A percentile compares a stretch with the other conserved stretches of the same genome.
Conservation (phyloP, 2,113 vertebrate genomes). For the Illadopsis cleaveri region DNA sequence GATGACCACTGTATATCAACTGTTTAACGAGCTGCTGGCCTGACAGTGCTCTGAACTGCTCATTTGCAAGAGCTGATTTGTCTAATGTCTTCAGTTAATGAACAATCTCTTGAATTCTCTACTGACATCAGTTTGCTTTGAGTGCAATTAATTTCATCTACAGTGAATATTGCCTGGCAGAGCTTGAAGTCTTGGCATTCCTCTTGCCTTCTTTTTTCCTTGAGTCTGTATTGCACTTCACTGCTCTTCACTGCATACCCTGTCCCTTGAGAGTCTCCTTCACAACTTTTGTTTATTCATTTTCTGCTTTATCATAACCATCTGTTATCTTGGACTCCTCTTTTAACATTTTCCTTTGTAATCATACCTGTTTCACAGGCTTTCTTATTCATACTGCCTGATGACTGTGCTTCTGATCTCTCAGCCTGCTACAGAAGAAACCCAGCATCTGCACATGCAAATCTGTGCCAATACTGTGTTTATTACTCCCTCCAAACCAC, state of each 20-base stretch:
- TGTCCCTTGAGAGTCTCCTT: not conserved
- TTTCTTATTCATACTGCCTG: not conserved
- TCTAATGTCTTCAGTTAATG: not conserved
- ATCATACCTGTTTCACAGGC: not conserved
- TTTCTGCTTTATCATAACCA: not conserved
- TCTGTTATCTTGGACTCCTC: not conserved
- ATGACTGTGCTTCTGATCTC: not conserved
- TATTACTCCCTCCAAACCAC: not conserved
- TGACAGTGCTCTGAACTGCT: not conserved
- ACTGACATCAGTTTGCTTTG: not conserved
- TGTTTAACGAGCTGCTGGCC: not conserved
- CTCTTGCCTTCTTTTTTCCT: not conserved
- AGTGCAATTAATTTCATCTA: not conserved
- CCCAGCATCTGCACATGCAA: not conserved
- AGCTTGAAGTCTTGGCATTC: not conserved
- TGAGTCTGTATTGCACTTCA: not conserved
- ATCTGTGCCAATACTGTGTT: not conserved
- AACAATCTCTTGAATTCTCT: not conserved
- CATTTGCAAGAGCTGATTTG: not conserved
- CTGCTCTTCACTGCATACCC: not conserved
- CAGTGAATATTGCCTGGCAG: not conserved
- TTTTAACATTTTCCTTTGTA: not conserved
- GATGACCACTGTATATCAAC: not conserved
- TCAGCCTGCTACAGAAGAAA: not conserved
- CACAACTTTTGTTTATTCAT: not conserved